phyloP scores from a whole-genome alignment of 2,797 vertebrate species.

The Aldrovandia affinis region DNA sequence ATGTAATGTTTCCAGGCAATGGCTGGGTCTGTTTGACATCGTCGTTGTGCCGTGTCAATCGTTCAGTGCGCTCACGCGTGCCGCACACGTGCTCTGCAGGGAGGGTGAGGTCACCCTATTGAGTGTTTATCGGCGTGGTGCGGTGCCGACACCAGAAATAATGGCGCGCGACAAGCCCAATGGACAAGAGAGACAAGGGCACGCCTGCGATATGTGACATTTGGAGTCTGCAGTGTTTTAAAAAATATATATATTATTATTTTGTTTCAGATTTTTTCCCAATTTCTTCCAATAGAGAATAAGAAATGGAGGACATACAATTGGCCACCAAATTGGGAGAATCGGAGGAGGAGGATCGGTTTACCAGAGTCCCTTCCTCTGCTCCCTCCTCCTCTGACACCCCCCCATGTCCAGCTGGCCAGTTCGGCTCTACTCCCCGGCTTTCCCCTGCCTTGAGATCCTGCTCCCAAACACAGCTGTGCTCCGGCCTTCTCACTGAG shows the following conservation, averaged over 20 bases:
- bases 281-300: too few relatives aligned
- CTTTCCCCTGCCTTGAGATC: conserved; percentile 39
- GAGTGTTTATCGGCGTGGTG: not conserved
- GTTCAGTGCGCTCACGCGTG: not conserved
- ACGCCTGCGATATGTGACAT: not conserved
- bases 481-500: conserved; percentile 32
- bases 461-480: conserved; percentile 46
- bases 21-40: not conserved
- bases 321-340: too few relatives aligned
- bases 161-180: not conserved
- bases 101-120: not conserved
- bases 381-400: conserved; percentile 29
- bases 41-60: not conserved
- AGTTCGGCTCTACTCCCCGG: conserved; percentile 33
- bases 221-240: not conserved
- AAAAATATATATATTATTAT: too few relatives aligned
- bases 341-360: conserved; percentile 47
- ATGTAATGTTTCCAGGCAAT: not conserved
- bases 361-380: conserved; percentile 48
- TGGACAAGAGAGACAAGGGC: not conserved
- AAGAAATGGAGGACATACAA: too few relatives aligned
- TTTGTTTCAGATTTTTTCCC: too few relatives aligned
- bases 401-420: conserved; percentile 40
- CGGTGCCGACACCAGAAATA: not conserved
- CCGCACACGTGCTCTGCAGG: not conserved